Percentiles rank a stretch among this genome's conserved stretches.
These are phyloP conservation scores for Melanogrammus aeglefinus DNA, from an alignment of 2,797 vertebrate genomes.

Conservation along the genomic window DNA sequence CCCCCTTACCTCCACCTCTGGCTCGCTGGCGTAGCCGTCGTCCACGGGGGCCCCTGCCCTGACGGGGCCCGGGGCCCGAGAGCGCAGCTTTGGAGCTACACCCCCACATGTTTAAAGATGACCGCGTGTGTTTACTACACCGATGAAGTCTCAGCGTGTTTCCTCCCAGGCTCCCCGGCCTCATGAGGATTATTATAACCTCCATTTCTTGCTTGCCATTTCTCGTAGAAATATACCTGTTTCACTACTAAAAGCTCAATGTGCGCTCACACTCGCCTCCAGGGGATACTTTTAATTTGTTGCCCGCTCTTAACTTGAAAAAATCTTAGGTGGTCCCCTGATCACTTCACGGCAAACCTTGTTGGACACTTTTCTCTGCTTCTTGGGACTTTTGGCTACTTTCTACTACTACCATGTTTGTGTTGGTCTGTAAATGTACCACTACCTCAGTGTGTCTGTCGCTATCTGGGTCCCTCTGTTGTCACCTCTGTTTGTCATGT, in stretches of 20 bases:
- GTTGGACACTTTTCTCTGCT: constrained; percentile 40
- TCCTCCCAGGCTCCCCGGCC: not conserved
- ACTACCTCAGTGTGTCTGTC: constrained; percentile 36
- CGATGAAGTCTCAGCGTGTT: not conserved
- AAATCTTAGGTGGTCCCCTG: constrained; percentile 25
- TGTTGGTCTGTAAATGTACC: constrained; percentile 32
- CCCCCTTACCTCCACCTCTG: not conserved
- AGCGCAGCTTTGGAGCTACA: not conserved
- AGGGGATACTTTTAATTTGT: not conserved
- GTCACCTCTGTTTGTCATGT: constrained; percentile 50
- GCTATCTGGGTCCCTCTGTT: constrained; percentile 28
- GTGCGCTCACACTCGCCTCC: constrained; percentile 5
- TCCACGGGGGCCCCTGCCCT: not conserved
- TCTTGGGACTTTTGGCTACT: constrained; percentile 58
- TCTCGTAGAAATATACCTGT: constrained; percentile 26
- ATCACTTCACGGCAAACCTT: constrained; percentile 29
- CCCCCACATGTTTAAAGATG: not conserved
- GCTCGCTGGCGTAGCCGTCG: not conserved
- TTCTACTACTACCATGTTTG: constrained; percentile 9
- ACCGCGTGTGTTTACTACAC: not conserved
- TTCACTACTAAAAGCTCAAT: constrained; percentile 19
- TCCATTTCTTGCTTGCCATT: not conserved
- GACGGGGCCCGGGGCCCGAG: not conserved
- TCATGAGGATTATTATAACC: constrained; percentile 19
- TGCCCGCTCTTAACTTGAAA: constrained; percentile 17